Evolutionary conservation across 1,140 invertebrate genomes (phyloP), one percentile per base, ranked within the genome.

Genomic region (Lucilia sericata): DNA sequence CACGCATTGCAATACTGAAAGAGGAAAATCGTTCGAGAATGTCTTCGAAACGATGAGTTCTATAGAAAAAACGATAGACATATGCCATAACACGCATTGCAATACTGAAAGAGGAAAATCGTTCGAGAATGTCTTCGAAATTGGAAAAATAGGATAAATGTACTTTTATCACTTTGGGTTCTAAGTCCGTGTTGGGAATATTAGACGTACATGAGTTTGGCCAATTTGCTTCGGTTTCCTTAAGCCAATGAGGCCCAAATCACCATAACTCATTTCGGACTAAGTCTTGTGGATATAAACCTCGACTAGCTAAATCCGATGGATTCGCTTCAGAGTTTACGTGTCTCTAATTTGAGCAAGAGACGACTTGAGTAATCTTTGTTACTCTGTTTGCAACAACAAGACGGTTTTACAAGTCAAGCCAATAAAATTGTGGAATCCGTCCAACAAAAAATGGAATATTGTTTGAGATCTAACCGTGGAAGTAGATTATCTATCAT

Each of bases 391-490:
- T 74, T 17, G 70, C 34, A 83, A 5, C 70, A 49, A 21, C 34
- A 75, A 12, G 82, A 47, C 2, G 82, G 65, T 75, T 75, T 83
- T 14, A 14, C 14, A 1, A 75, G 25, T 42, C 82, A 75, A 14
- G 82, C 36, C 5, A 83, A 12, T 14, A 83, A 74, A 25, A 83
- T 75, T 9, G 74, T 83, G 7, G 82, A 83, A 76, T 83, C 74
- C 0, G 70, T 75, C 82, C 70, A 75, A 30, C 8, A 25, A 17
- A 60, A 49, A 49, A 49, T 51, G 13, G 14, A 49, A 19, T 36
- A 9, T 13, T 55, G 19, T 1, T 19, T 9, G 8, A 81, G n/a
- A 81, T 81, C 36, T 8, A 81, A 30, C 36, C 0, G 25, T 13
- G 74, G 74, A 30, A 75, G 42, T 10, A 42, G 42, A 42, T 42